Conservation (phyloP, 2,113 vertebrate genomes). For the Larimichthys crocea region DNA sequence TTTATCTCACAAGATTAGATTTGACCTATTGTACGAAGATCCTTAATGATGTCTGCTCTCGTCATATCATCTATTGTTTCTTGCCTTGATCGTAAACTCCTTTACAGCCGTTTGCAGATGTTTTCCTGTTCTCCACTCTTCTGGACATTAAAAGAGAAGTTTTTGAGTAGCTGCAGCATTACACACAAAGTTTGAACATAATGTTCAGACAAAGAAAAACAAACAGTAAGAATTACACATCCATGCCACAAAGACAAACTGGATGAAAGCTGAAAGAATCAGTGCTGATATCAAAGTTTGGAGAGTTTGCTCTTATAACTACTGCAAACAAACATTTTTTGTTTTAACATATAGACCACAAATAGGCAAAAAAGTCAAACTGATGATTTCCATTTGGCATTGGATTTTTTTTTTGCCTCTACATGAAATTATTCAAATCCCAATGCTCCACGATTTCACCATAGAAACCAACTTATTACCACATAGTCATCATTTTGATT, state of each 20-base stretch:
- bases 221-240: not conserved
- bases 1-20: not conserved
- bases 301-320: not conserved
- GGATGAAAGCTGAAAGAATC: not conserved
- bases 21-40: not conserved
- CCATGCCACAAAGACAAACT: not conserved
- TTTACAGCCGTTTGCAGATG: not conserved
- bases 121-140: not conserved
- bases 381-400: not conserved
- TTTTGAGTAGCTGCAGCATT: not conserved
- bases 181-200: not conserved
- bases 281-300: not conserved
- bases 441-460: not conserved
- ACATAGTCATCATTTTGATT: not conserved
- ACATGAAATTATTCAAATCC: not conserved
- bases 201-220: not conserved
- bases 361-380: too few species aligned
- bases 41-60: not conserved
- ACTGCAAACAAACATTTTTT: not conserved
- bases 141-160: not conserved
- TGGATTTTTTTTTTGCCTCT: not conserved
- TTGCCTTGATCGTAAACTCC: not conserved
- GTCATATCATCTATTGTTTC: constrained; percentile 7
- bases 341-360: not conserved
- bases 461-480: not conserved